phyloP scores from a whole-genome alignment of 1,140 invertebrate genomes.

The Musca vetustissima region DNA sequence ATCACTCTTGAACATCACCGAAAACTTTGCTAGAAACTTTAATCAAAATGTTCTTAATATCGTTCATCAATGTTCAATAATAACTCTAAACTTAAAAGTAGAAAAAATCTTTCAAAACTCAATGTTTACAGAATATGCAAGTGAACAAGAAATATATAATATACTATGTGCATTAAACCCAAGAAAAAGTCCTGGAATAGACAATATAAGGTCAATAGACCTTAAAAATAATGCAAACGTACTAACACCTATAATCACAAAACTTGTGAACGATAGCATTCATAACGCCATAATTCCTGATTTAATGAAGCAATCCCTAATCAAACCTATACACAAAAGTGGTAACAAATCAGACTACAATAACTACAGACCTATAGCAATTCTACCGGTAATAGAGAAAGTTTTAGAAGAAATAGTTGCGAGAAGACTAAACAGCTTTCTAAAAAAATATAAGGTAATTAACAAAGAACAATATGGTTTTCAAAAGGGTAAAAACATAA shows the following conservation, averaged over 20 bases:
- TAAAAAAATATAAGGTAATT: constrained; percentile 11
- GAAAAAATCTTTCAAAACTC: neutral
- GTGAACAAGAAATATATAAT: neutral
- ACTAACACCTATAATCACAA: neutral
- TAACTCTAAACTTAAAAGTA: neutral
- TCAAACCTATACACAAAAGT: neutral
- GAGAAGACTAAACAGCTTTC: neutral
- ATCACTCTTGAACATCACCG: neutral
- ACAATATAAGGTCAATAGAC: neutral
- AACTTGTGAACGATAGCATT: neutral
- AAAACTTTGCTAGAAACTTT: neutral
- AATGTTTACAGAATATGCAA: neutral
- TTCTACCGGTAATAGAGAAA: neutral
- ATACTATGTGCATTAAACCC: neutral
- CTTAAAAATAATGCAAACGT: neutral
- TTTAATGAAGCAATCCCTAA: neutral
- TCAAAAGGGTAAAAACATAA: neutral
- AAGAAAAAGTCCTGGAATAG: neutral
- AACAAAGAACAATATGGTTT: neutral
- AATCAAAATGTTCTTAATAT: neutral
- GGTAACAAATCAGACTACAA: neutral
- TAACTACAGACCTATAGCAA: neutral
- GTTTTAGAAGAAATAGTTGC: constrained; percentile 1
- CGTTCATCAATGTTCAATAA: too few species aligned
- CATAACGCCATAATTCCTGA: neutral